Conservation (phyloP, 2,797 vertebrate genomes). For the Channallabes apus region DNA sequence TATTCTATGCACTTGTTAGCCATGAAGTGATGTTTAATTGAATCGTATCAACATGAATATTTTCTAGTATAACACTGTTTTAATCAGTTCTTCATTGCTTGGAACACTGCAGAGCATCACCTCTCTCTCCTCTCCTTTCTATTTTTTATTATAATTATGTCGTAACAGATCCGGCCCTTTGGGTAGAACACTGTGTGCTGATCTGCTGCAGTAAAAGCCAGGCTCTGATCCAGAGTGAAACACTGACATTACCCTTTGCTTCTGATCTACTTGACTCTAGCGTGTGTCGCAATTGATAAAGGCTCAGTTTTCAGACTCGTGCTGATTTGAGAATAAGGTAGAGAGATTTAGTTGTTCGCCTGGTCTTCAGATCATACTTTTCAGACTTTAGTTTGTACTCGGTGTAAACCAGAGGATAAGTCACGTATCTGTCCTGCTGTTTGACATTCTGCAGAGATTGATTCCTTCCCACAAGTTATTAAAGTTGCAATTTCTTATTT, state of each 20-base stretch:
- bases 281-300: not conserved
- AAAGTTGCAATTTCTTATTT: slow-evolving; percentile 12
- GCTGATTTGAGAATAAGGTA: not conserved
- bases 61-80: not conserved
- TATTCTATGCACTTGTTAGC: not conserved
- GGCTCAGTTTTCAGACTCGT: not conserved
- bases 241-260: not conserved
- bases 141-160: not conserved
- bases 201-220: slow-evolving; percentile 12
- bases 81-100: not conserved
- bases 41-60: not conserved
- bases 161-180: slow-evolving; percentile 8
- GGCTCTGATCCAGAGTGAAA: not conserved
- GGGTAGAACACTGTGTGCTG: not conserved
- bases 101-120: not conserved
- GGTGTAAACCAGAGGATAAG: no score
- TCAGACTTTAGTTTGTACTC: not conserved
- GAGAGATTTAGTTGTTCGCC: not conserved
- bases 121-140: not conserved
- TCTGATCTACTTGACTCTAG: not conserved
- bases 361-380: not conserved
- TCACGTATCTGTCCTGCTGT: not conserved
- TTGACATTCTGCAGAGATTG: not conserved
- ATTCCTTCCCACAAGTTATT: not conserved
- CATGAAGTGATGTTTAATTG: not conserved